Evolutionary conservation across 2,797 vertebrate species (phyloP).

Genomic region (Sebastiscus tertius): DNA sequence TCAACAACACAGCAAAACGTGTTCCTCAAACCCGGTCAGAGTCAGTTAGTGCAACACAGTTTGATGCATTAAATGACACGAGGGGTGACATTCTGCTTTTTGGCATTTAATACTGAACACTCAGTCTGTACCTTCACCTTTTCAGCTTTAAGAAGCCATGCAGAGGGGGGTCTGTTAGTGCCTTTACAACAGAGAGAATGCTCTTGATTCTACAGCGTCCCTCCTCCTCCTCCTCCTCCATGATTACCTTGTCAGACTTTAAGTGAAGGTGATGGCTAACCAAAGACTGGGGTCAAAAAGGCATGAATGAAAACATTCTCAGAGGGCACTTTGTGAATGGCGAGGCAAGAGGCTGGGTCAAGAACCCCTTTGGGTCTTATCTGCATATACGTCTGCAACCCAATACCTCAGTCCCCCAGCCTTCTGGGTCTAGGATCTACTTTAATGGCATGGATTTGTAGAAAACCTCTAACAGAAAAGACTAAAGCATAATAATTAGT

Average conservation of each 20-base stretch:
- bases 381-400: slow-evolving; percentile 29
- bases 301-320: slow-evolving; percentile 38
- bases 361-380: slow-evolving; percentile 40
- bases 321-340: slow-evolving; percentile 25
- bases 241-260: slow-evolving; percentile 8
- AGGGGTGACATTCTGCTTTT: not conserved
- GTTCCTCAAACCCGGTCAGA: not conserved
- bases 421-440: not conserved
- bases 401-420: slow-evolving; percentile 1
- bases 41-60: not conserved
- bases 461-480: not conserved
- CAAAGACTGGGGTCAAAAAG: slow-evolving; percentile 21
- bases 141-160: not conserved
- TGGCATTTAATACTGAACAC: not conserved
- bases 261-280: slow-evolving; percentile 27
- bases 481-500: not conserved
- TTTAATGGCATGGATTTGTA: not conserved
- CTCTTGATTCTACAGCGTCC: not conserved
- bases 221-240: slow-evolving; percentile 25
- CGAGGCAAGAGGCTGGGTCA: slow-evolving; percentile 4
- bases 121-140: not conserved
- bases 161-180: not conserved
- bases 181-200: not conserved
- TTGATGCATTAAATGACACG: not conserved
- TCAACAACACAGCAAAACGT: not conserved